Percentiles rank a stretch among this genome's conserved stretches.
These are phyloP conservation scores for Stomatorhinus ivindoensis DNA, from an alignment of 2,113 vertebrate genomes.

Conservation along the genomic window DNA sequence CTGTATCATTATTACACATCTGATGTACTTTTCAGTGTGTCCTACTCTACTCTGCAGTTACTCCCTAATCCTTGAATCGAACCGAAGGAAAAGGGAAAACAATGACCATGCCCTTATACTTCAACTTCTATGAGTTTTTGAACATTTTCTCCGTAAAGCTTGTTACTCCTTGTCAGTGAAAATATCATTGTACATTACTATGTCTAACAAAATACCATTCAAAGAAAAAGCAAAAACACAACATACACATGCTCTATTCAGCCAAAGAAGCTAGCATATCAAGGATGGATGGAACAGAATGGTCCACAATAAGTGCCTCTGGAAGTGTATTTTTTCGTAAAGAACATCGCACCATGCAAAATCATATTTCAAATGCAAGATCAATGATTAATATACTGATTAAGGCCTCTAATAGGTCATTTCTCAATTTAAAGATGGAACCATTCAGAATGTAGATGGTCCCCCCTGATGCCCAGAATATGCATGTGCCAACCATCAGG, in stretches of 20 bases:
- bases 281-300: neutral
- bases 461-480: neutral
- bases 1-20: neutral
- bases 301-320: neutral
- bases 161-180: neutral
- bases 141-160: neutral
- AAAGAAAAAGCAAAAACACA: neutral
- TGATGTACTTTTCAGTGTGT: neutral
- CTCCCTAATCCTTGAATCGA: neutral
- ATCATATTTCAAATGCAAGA: neutral
- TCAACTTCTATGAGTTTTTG: neutral
- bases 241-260: neutral
- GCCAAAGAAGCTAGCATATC: neutral
- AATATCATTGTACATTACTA: neutral
- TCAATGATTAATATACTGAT: neutral
- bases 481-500: neutral
- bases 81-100: neutral
- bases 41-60: neutral
- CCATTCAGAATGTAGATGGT: neutral
- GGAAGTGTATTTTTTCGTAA: neutral
- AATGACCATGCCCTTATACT: neutral
- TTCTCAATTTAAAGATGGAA: neutral
- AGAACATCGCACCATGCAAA: neutral
- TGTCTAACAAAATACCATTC: neutral
- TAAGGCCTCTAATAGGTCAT: slow-evolving; percentile 1